Evolutionary conservation across 1,140 invertebrate species (phyloP).

Genomic region (Trichonephila clavata): DNA sequence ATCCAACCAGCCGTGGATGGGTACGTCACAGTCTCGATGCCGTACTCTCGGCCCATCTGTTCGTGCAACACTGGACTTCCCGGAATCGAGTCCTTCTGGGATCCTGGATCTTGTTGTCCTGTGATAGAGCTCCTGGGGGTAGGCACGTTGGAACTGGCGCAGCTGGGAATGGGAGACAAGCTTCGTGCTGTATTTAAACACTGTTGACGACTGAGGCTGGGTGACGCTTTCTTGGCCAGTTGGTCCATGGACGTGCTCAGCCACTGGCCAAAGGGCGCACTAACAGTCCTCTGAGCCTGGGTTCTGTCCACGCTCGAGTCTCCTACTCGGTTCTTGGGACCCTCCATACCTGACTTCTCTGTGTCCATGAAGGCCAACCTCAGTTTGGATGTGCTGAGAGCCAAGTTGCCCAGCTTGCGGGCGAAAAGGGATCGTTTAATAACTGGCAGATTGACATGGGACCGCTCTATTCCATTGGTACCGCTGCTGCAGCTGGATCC

Average conservation of each 20-base stretch:
- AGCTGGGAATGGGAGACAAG: conserved; percentile 77
- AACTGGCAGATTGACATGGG: conserved; percentile 10
- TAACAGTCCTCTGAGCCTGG: conserved; percentile 72
- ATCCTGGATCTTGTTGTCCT: conserved; percentile 48
- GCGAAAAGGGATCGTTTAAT: conserved; percentile 71
- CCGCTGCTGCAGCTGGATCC: conserved; percentile 67
- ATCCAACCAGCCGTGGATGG: conserved; percentile 61
- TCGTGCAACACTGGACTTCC: conserved; percentile 4
- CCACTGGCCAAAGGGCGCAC: conserved; percentile 73
- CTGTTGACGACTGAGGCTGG: neutral
- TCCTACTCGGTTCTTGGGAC: conserved; percentile 22
- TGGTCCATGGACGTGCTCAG: conserved; percentile 65
- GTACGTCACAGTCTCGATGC: conserved; percentile 61
- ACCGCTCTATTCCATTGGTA: too few relatives aligned
- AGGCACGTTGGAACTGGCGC: conserved; percentile 77
- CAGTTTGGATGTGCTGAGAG: conserved; percentile 63
- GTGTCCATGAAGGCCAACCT: conserved; percentile 63
- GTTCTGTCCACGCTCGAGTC: conserved; percentile 50
- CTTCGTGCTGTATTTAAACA: conserved; percentile 51
- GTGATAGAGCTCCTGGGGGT: conserved; percentile 77
- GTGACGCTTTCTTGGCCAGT: neutral
- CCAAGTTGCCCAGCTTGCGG: conserved; percentile 66
- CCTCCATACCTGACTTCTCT: neutral
- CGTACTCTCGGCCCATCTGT: neutral
- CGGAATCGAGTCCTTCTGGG: conserved; percentile 37